Evolutionary conservation across 2,888 invertebrate genomes (phyloP), one percentile per base, ranked within the genome.

Genomic region (Drosophila borborema): DNA sequence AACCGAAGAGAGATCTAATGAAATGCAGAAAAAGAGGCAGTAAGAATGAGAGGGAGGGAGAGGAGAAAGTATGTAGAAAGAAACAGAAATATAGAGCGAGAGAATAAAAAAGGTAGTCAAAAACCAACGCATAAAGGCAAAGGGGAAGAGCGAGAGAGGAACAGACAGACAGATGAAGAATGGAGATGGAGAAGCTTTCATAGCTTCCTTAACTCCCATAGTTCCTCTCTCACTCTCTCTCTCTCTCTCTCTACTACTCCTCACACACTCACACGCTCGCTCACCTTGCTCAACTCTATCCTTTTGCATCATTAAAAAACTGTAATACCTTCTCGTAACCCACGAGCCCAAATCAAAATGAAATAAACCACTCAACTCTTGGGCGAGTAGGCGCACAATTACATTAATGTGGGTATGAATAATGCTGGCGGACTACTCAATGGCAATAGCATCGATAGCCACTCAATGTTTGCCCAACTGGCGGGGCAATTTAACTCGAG

Each of bases 401-500:
- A 84, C 82, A 81, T 82, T 74, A 83, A 74, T 62, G 63, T 56
- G 62, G 75, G 62, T 54, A 74, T 67, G 64, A 71, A 70, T 74
- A 54, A 45, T 46, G 48, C 43, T 49, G 59, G 49, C 55, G 58
- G 51, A 51, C 64, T 62, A 20, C 69, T 79, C 69, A 82, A 86
- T 74, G 38, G 78, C 85, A 85, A 86, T 74, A 41, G 78, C 85
- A 85, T 81, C 88, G 86, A 85, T 85, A 85, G 83, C 86, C 84
- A 71, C 86, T 87, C 86, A 85, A 82, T 85, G 84, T 85, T 85
- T 85, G 88, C 81, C 77, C 83, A 82, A 85, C 88, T 85, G 84
- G 71, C 77, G 84, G 79, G 84, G 79, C 79, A 69, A 76, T 79
- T 78, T 80, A 73, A 79, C 67, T 78, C 65, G 71, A 74, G 6